phyloP scores from a whole-genome alignment of 2,888 invertebrate species.

The Dichetophora obliterata region DNA sequence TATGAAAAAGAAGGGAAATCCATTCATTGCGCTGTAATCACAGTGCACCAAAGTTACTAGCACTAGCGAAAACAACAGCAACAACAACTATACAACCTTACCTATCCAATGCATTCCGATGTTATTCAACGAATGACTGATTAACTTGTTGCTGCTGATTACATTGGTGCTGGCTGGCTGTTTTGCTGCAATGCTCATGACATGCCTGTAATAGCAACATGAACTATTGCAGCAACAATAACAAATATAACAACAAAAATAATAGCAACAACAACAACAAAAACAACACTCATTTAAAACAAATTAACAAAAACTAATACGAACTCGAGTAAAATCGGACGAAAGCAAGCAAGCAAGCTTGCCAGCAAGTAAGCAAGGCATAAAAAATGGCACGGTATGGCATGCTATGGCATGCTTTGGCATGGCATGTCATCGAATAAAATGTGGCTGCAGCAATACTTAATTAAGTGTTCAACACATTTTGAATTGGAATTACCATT shows the following conservation, averaged over 20 bases:
- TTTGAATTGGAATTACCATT: slow-evolving; percentile 38
- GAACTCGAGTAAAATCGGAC: not conserved
- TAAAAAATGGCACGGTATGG: slow-evolving; percentile 4
- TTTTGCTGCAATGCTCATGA: slow-evolving; percentile 25
- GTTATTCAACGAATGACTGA: slow-evolving; percentile 42
- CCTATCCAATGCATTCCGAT: slow-evolving; percentile 31
- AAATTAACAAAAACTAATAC: not conserved
- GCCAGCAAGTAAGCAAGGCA: not conserved
- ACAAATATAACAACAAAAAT: not conserved
- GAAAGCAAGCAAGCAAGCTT: not conserved
- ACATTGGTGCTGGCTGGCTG: slow-evolving; percentile 18
- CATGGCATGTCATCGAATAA: slow-evolving; percentile 9
- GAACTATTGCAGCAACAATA: not conserved
- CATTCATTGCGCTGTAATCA: slow-evolving; percentile 22
- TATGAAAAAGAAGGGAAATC: not conserved
- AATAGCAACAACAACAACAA: not conserved
- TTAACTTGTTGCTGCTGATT: slow-evolving; percentile 46
- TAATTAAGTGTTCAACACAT: slow-evolving; percentile 51
- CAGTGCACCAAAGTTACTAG: not conserved
- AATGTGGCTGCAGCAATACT: slow-evolving; percentile 34
- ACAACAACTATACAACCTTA: slow-evolving; percentile 9
- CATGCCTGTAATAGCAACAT: not conserved
- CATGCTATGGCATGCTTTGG: not conserved
- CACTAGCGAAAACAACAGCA: slow-evolving; percentile 1
- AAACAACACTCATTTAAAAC: not conserved